Percentiles rank a stretch among this genome's conserved stretches.
Conservation (phyloP, 2,113 vertebrate species). For the Murina feae region DNA sequence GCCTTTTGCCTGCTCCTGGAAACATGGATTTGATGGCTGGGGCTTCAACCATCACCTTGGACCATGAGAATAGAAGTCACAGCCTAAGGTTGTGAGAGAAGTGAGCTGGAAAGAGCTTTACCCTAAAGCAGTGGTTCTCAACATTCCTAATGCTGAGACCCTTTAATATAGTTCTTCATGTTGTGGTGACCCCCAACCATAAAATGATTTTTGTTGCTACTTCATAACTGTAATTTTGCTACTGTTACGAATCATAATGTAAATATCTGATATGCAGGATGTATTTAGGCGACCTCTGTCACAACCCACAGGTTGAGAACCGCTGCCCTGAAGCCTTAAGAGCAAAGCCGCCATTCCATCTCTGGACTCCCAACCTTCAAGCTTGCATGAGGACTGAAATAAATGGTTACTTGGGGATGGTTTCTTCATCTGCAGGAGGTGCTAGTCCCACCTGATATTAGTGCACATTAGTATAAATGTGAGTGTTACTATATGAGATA, state of each 20-base stretch:
- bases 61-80: not conserved
- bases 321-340: not conserved
- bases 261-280: too few species aligned
- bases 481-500: not conserved
- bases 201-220: too few species aligned
- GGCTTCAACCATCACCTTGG: not conserved
- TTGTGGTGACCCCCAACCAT: too few species aligned
- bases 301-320: too few species aligned
- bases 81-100: not conserved
- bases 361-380: not conserved
- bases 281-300: too few species aligned
- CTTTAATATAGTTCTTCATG: too few species aligned
- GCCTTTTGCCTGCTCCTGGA: not conserved
- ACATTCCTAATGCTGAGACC: too few species aligned
- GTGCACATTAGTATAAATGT: not conserved
- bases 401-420: not conserved
- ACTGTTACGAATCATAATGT: too few species aligned
- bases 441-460: not conserved
- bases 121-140: too few species aligned
- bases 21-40: not conserved
- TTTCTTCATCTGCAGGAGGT: not conserved
- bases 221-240: too few species aligned
- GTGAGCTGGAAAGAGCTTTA: not conserved
- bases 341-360: not conserved
- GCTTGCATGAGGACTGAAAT: not conserved